Evolutionary conservation across 2,797 vertebrate species (phyloP).

Genomic region (Acrocephalus scirpaceus): DNA sequence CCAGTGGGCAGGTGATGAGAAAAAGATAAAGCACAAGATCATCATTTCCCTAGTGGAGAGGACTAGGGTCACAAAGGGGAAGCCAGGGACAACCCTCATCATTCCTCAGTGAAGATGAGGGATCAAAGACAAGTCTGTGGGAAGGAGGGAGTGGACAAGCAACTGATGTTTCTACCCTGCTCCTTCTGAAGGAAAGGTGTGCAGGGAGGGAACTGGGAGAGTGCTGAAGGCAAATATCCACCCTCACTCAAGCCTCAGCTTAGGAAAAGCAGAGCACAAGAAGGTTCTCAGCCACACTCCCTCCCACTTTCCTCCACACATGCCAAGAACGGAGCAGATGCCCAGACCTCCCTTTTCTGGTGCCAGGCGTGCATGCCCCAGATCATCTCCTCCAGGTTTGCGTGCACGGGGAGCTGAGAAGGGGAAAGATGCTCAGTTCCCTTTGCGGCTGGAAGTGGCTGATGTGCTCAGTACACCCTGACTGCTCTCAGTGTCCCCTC

Average conservation of each 20-base stretch:
- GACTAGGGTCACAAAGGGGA: background rate
- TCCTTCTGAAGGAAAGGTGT: background rate
- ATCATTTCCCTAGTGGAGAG: rapidly evolving
- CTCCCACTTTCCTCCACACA: background rate
- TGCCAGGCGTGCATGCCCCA: background rate
- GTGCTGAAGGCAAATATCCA: background rate
- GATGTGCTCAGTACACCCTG: background rate
- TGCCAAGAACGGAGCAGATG: background rate
- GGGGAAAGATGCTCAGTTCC: background rate
- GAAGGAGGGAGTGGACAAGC: background rate
- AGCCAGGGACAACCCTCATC: background rate
- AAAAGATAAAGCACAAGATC: background rate
- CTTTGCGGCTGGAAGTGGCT: background rate
- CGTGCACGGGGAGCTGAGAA: rapidly evolving
- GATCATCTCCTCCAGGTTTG: background rate
- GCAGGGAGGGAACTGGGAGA: background rate
- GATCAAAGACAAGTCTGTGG: background rate
- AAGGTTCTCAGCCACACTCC: background rate
- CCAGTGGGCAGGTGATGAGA: background rate
- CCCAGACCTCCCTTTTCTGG: background rate
- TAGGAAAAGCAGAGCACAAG: background rate
- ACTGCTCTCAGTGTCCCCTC: rapidly evolving
- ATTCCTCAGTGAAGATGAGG: background rate
- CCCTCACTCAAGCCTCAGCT: background rate
- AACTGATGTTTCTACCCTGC: background rate